phyloP scores from a whole-genome alignment of 2,113 vertebrate species.

The Podiceps cristatus region DNA sequence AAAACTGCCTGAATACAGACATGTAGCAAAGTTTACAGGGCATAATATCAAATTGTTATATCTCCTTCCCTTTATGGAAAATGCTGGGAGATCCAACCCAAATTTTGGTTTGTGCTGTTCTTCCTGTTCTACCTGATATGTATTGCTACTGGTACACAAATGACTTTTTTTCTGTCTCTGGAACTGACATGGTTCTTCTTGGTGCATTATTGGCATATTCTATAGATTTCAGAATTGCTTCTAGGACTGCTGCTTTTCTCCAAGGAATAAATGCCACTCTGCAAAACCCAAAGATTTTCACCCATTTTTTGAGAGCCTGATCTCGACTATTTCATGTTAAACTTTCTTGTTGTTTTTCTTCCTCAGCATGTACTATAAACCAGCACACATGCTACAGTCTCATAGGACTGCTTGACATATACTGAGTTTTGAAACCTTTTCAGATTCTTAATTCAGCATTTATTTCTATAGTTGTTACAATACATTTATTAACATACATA shows the following conservation, averaged over 20 bases:
- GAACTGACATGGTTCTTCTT: background rate
- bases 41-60: rapidly evolving
- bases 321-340: background rate
- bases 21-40: background rate
- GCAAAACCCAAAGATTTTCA: background rate
- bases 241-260: background rate
- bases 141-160: background rate
- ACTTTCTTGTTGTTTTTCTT: background rate
- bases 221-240: background rate
- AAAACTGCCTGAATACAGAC: background rate
- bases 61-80: background rate
- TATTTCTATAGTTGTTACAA: background rate
- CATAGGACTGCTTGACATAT: background rate
- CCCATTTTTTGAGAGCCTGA: background rate
- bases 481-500: background rate
- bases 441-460: background rate
- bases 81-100: background rate
- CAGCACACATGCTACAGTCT: background rate
- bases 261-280: background rate
- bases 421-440: background rate
- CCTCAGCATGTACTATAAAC: background rate
- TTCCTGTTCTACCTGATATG: background rate
- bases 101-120: background rate
- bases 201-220: background rate
- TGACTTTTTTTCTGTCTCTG: background rate